Evolutionary conservation across 1,140 invertebrate genomes (phyloP).

Genomic region (Sitophilus oryzae): DNA sequence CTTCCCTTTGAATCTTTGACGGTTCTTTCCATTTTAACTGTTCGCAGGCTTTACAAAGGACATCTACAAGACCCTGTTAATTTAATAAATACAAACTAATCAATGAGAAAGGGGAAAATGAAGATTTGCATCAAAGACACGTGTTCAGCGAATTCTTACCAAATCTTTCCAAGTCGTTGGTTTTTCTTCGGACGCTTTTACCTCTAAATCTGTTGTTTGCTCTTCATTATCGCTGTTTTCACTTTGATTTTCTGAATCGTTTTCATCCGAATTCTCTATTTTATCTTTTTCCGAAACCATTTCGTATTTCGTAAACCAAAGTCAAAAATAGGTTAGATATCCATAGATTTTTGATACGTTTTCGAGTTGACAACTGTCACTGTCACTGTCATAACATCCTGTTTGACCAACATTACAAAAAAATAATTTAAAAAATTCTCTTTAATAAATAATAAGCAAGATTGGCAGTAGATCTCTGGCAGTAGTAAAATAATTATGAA

Average conservation of each 20-base stretch:
- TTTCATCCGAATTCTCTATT: not conserved
- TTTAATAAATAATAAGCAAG: no score
- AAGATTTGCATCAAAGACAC: not conserved
- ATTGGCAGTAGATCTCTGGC: no score
- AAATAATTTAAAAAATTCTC: not conserved
- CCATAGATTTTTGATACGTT: not conserved
- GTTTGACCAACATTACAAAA: not conserved
- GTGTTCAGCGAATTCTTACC: slow-evolving; percentile 42
- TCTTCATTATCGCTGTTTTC: not conserved
- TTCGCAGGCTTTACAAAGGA: slow-evolving; percentile 85
- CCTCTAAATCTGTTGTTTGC: not conserved
- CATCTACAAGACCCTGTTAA: slow-evolving; percentile 81
- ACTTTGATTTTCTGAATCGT: not conserved
- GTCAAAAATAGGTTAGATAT: no score
- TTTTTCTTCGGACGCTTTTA: slow-evolving; percentile 24
- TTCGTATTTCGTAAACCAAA: no score
- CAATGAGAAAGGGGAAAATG: slow-evolving; percentile 6
- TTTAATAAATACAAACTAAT: slow-evolving; percentile 21
- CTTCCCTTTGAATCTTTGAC: slow-evolving; percentile 90
- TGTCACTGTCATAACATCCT: not conserved
- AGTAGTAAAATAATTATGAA: no score
- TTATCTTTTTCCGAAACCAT: not conserved
- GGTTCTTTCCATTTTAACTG: slow-evolving; percentile 90
- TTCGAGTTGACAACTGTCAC: not conserved
- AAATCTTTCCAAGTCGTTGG: slow-evolving; percentile 56